Base-by-base conservation (phyloP, 2,888 invertebrate genomes). In the Clunio marinus region DNA sequence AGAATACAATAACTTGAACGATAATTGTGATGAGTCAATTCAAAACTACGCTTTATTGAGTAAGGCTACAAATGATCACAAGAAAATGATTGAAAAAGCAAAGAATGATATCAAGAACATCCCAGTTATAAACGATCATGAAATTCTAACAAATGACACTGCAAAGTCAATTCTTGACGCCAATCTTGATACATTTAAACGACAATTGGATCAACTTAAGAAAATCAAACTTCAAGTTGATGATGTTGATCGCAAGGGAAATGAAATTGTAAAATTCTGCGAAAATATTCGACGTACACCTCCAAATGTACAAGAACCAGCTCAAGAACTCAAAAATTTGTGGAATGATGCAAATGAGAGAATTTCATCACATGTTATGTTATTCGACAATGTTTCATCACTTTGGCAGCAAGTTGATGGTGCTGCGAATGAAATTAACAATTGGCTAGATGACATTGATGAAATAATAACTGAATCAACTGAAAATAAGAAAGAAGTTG, bases 381-480 rank as follows among this genome's bases (percentile, higher is more conserved):
- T 87, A 67, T 84, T 89, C 62, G 96, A 96, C 78, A 90, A 92
- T 0, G 93, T 96, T 77, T 83, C 89, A 0, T 88, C 91, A n/a
- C 88, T 95, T 66, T 96, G 95, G 94, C 89, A 92, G 73, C 93
- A 95, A 76, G 89, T 96, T 35, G 90, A 93, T 72, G 91, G 91
- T 70, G 86, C 88, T 0, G 92, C 91, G 75, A 88, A 88, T 71
- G 92, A 92, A 75, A 81, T 96, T 2, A 79, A 89, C 0, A 84
- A 86, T 22, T 96, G 96, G 96, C 76, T 95, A 4, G 85, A 86
- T 70, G 88, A 91, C 75, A 93, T 91, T 22, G 89, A 89, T 69
- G 86, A 88, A 72, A 86, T 86, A 35, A 80, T 96, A 2, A 85
- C 86, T 57, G 86, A 87, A 72, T 89, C 91, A 25, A 84, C 87